A percentile compares a stretch with the other conserved stretches of the same genome.
phyloP scores from a whole-genome alignment of 1,140 invertebrate species.

The Sycophaga agraensis region DNA sequence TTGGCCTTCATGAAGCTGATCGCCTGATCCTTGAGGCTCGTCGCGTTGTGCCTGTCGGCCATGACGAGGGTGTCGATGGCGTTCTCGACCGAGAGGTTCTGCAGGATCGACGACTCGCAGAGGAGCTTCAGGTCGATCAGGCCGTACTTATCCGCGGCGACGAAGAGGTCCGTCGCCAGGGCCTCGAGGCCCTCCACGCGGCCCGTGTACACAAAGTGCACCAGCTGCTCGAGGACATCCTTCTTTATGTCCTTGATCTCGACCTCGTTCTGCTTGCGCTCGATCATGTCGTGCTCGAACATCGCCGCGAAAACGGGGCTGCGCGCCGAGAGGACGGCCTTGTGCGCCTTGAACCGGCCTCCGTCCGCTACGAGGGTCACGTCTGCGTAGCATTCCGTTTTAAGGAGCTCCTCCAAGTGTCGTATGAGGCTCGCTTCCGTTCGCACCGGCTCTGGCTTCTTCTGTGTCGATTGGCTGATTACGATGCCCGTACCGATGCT shows the following conservation, averaged over 20 bases:
- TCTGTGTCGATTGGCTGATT: too few relatives aligned
- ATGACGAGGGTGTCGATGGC: neutral
- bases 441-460: neutral
- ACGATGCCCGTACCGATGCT: neutral
- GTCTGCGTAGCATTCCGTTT: neutral
- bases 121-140: neutral
- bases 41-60: neutral
- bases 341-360: neutral
- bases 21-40: neutral
- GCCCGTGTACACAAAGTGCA: neutral
- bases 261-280: neutral
- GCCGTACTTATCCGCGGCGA: neutral
- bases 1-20: neutral
- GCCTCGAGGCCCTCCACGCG: neutral
- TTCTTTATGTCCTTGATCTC: neutral
- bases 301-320: neutral
- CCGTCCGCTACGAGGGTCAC: neutral
- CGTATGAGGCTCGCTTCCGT: neutral
- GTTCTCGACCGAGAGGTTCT: neutral
- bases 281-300: constrained; percentile 1
- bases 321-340: neutral
- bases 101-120: neutral
- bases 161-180: neutral
- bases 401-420: neutral
- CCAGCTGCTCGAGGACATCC: neutral